A percentile compares a stretch with the other conserved stretches of the same genome.
phyloP scores from a whole-genome alignment of 2,888 invertebrate species.

The Perizoma flavofasciatum region DNA sequence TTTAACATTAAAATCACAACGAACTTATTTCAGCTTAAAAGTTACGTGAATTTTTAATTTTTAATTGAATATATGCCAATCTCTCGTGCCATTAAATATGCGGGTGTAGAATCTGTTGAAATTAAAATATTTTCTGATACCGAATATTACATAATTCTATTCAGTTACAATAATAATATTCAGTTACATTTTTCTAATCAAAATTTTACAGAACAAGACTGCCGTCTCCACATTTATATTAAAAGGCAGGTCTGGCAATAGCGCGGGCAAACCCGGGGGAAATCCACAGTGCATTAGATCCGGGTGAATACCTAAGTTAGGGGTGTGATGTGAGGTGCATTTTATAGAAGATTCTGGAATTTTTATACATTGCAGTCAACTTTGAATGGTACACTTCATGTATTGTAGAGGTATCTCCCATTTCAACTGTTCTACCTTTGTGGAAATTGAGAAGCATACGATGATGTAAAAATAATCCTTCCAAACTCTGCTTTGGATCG shows the following conservation, averaged over 20 bases:
- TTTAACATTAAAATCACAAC: too few relatives aligned
- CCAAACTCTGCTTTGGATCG: too few relatives aligned
- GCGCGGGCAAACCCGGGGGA: conserved; percentile 28
- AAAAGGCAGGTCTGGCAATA: conserved; percentile 11
- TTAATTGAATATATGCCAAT: too few relatives aligned
- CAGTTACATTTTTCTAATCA: too few relatives aligned
- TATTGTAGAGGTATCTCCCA: not conserved
- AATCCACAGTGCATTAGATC: conserved; percentile 37
- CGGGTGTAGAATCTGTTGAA: too few relatives aligned
- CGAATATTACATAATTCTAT: too few relatives aligned
- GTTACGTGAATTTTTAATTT: too few relatives aligned
- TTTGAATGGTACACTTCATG: conserved; percentile 3
- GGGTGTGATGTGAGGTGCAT: conserved; percentile 44
- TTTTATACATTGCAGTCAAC: conserved; percentile 10
- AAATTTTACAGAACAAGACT: conserved; percentile 6
- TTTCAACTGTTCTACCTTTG: not conserved
- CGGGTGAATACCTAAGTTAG: conserved; percentile 44
- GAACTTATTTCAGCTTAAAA: too few relatives aligned
- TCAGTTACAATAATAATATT: too few relatives aligned
- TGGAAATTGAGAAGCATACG: not conserved
- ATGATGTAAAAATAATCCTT: not conserved
- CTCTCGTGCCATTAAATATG: too few relatives aligned
- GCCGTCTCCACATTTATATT: conserved; percentile 10
- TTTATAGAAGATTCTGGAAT: conserved; percentile 33
- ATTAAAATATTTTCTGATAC: too few relatives aligned